Conservation (phyloP, 2,797 vertebrate genomes). For the Microctenopoma lineatum region DNA sequence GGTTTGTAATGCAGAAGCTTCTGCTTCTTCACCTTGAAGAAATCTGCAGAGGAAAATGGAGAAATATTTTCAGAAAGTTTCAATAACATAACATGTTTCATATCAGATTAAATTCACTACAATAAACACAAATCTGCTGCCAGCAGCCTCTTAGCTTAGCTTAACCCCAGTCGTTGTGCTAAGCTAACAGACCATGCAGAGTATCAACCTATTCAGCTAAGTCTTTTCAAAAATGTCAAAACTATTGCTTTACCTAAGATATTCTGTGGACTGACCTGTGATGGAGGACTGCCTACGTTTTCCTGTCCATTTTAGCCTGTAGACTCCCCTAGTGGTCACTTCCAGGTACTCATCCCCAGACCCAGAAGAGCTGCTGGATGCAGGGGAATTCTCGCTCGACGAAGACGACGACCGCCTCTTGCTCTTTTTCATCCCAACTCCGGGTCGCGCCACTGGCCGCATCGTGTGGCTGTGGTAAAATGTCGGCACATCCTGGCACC, state of each 20-base stretch:
- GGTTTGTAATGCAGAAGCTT: slow-evolving; percentile 73
- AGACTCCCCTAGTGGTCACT: slow-evolving; percentile 67
- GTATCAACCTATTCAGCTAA: background rate
- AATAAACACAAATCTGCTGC: too few relatives aligned
- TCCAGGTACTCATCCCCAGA: slow-evolving; percentile 77
- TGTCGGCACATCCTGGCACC: slow-evolving; percentile 75
- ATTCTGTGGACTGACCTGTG: slow-evolving; percentile 73
- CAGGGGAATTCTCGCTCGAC: slow-evolving; percentile 24
- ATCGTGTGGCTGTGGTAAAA: slow-evolving; percentile 82
- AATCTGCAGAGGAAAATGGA: slow-evolving; percentile 66
- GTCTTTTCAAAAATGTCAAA: background rate
- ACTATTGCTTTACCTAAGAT: background rate
- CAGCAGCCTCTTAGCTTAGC: too few relatives aligned
- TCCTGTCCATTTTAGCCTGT: slow-evolving; percentile 47
- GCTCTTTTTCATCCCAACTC: background rate
- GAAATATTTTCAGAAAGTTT: background rate
- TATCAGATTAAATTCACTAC: background rate
- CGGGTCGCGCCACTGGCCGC: background rate
- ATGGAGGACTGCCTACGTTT: slow-evolving; percentile 81
- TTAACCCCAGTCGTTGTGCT: too few relatives aligned
- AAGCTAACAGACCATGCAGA: background rate
- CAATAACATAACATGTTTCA: too few relatives aligned
- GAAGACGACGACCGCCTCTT: slow-evolving; percentile 20
- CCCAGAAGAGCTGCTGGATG: slow-evolving; percentile 52
- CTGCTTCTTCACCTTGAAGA: slow-evolving; percentile 83